Base-by-base conservation (phyloP, 2,797 vertebrate species). In the Molossus molossus region DNA sequence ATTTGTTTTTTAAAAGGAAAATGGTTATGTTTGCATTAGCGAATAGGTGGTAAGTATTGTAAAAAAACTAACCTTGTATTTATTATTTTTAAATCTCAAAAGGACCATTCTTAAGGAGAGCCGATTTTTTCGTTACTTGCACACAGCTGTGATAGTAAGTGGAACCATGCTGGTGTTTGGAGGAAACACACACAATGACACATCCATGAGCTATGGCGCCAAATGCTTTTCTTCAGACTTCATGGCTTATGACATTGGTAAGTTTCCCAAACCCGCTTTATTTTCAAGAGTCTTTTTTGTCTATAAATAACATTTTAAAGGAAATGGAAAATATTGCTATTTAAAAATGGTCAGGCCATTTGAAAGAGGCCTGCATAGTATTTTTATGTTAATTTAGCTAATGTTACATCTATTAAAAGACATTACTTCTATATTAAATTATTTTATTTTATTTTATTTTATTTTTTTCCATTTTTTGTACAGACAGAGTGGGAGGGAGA, bases 211-310 rank as follows among this genome's bases (percentile, higher is more conserved):
- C 98, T 99, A 99, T 0, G 99, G 99, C 0, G 99, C 99, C 5
- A 99, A 99, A 96, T 99, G 99, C 98, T 99, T 99, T 98, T 99
- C 99, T 62, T 99, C 99, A 0, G 99, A 99, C 97, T 99, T 99
- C 96, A 99, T 99, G 98, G 99, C 99, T 0, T 99, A 99, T 81
- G 99, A 99, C 96, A 98, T 99, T 45, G 99, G 99, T 99, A 94
- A 98, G 99, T 98, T 89, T 80, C n/a, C 91, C 57, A 87, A 75
- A 84, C 29, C 58, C 27, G 55, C 57, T 88, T 86, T 55, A 64
- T 11, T 48, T 62, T 94, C 17, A 91, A 37, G 55, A 37, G 50
- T 92, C 60, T 58, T 73, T 92, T 96, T 94, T 76, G 29, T 75
- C 27, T 69, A 10, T 67, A 37, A 57, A n/a, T 6, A 82, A 0